Conservation (phyloP, 2,888 invertebrate species). For the Scrobipalpa atriplicella region DNA sequence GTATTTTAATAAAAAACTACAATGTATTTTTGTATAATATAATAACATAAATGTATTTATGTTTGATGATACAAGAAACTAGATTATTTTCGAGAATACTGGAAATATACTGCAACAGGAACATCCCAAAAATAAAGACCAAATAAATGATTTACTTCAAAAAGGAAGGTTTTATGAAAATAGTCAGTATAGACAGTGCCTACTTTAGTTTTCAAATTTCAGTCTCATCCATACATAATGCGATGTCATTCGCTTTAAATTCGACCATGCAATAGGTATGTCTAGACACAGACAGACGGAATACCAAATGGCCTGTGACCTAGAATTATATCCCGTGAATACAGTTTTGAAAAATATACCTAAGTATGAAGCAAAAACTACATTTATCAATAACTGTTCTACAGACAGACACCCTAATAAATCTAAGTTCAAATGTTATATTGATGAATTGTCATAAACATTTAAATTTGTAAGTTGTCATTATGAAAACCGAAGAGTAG, state of each 20-base stretch:
- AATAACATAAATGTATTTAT: no score
- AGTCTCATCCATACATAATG: constrained; percentile 78
- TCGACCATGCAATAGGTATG: constrained; percentile 82
- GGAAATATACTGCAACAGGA: not conserved
- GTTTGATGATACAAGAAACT: not conserved
- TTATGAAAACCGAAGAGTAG: no score
- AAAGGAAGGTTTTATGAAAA: constrained; percentile 1
- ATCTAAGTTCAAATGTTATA: no score
- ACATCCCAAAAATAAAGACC: not conserved
- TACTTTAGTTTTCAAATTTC: constrained; percentile 77
- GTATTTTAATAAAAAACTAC: no score
- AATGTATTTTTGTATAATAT: no score
- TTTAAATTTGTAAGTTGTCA: no score
- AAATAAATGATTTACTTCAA: not conserved
- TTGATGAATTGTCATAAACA: no score
- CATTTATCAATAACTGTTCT: not conserved
- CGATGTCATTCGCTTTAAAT: constrained; percentile 76
- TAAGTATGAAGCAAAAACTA: not conserved
- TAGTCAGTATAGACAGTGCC: constrained; percentile 67
- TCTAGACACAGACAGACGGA: constrained; percentile 74
- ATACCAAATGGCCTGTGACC: constrained; percentile 77
- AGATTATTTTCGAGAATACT: not conserved
- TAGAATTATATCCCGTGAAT: constrained; percentile 61
- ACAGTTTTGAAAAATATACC: not conserved
- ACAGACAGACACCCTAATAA: no score